Evolutionary conservation across 1,140 invertebrate species (phyloP).

Genomic region (Drosophila azteca): DNA sequence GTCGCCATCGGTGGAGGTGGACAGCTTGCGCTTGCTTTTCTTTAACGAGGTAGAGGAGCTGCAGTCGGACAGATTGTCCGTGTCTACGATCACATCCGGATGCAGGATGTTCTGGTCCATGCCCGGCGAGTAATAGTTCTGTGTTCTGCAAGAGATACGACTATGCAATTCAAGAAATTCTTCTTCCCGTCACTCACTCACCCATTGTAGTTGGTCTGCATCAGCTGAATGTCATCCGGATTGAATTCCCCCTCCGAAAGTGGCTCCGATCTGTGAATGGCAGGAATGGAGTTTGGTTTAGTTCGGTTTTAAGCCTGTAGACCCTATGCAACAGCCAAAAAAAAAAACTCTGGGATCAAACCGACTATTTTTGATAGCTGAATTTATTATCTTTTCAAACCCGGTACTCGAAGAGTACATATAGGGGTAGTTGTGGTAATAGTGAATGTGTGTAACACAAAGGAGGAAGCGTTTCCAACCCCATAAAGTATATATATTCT

Average conservation of each 20-base stretch:
- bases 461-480: too few relatives aligned
- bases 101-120: constrained; percentile 78
- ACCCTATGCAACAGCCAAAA: too few relatives aligned
- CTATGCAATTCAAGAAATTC: too few relatives aligned
- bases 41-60: constrained; percentile 68
- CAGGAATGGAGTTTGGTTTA: not conserved
- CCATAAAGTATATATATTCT: too few relatives aligned
- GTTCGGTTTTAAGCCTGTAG: not conserved
- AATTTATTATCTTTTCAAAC: too few relatives aligned
- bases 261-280: constrained; percentile 68
- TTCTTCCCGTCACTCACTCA: constrained; percentile 29
- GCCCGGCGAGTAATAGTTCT: constrained; percentile 76
- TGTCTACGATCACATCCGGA: constrained; percentile 81
- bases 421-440: too few relatives aligned
- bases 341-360: too few relatives aligned
- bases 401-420: too few relatives aligned
- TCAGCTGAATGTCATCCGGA: constrained; percentile 79
- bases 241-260: constrained; percentile 81
- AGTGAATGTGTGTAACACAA: too few relatives aligned
- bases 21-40: constrained; percentile 74
- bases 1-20: constrained; percentile 79
- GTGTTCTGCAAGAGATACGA: constrained; percentile 45
- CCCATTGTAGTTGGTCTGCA: constrained; percentile 83
- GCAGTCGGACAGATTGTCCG: constrained; percentile 80
- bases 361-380: too few relatives aligned